These are phyloP conservation scores for Gallinago undulata DNA, from an alignment of 2,113 vertebrate species.

Conservation along the genomic window DNA sequence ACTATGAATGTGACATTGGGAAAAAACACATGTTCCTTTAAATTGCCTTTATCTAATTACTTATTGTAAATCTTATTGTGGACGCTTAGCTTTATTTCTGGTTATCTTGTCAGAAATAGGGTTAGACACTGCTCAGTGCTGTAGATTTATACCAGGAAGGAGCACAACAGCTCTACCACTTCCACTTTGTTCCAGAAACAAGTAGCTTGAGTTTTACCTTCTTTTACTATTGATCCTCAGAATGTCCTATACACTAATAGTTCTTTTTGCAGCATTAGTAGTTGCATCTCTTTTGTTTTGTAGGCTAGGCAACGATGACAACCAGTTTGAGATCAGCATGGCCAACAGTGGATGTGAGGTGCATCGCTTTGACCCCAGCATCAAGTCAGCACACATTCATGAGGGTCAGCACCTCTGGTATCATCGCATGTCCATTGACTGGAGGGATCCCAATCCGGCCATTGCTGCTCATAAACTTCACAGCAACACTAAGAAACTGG, in stretches of 20 bases:
- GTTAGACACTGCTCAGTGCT: background rate
- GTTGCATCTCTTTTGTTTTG: background rate
- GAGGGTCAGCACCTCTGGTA: slow-evolving; percentile 80
- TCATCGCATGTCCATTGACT: slow-evolving; percentile 89
- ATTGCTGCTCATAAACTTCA: slow-evolving; percentile 74
- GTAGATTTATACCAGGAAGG: background rate
- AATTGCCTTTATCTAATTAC: background rate
- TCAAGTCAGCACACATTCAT: slow-evolving; percentile 84
- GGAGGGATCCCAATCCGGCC: slow-evolving; percentile 91
- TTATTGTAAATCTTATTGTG: background rate
- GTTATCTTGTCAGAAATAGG: background rate
- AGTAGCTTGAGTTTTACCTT: background rate
- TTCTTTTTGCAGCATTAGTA: background rate
- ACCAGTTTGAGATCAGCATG: slow-evolving; percentile 82
- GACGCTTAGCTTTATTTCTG: background rate
- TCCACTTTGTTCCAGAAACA: background rate
- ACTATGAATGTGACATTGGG: background rate
- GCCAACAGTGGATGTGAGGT: slow-evolving; percentile 86
- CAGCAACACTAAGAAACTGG: slow-evolving; percentile 86
- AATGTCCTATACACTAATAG: background rate
- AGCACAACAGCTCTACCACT: background rate
- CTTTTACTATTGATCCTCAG: background rate
- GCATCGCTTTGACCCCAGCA: slow-evolving; percentile 91
- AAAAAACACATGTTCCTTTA: background rate
- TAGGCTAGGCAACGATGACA: slow-evolving; percentile 83